Percentiles rank a stretch among this genome's conserved stretches.
Evolutionary conservation across 2,888 invertebrate genomes (phyloP).

Genomic region (Incurvaria masculella): DNA sequence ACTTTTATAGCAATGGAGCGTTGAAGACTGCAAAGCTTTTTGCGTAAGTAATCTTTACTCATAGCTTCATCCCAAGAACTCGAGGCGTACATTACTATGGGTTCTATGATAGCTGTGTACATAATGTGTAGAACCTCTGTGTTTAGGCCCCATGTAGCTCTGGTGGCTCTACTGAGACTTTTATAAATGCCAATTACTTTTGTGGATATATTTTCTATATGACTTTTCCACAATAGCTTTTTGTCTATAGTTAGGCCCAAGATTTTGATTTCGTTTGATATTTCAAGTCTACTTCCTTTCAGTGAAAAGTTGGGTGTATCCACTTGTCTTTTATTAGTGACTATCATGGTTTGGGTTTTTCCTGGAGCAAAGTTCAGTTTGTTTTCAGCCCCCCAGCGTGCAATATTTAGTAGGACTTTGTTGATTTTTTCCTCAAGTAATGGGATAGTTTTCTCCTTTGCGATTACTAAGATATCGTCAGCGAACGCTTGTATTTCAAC

Average conservation of each 20-base stretch:
- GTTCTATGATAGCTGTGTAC: slow-evolving; percentile 4
- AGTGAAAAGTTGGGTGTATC: slow-evolving; percentile 3
- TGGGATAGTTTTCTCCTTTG: neutral
- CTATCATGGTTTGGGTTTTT: slow-evolving; percentile 7
- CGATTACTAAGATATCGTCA: slow-evolving; percentile 6
- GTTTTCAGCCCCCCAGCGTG: slow-evolving; percentile 6
- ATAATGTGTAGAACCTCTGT: too few species aligned
- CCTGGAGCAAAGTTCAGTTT: slow-evolving; percentile 2
- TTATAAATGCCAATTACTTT: slow-evolving; percentile 7
- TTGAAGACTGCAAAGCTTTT: neutral
- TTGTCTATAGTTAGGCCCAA: slow-evolving; percentile 10
- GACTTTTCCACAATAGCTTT: slow-evolving; percentile 2
- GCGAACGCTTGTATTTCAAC: slow-evolving; percentile 9
- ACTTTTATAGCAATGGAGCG: neutral
- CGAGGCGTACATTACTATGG: slow-evolving; percentile 4
- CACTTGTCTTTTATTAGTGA: slow-evolving; percentile 5
- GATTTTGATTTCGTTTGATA: too few species aligned
- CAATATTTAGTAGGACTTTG: slow-evolving; percentile 1
- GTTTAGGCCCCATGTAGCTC: slow-evolving; percentile 8
- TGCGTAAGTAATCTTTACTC: neutral
- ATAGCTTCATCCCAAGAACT: slow-evolving; percentile 1
- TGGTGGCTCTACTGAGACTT: slow-evolving; percentile 2
- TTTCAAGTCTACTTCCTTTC: too few species aligned
- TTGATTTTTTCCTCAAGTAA: slow-evolving; percentile 6
- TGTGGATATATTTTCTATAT: slow-evolving; percentile 4